Base-by-base conservation (phyloP, 2,797 vertebrate species). In the Labeo calbasu region DNA sequence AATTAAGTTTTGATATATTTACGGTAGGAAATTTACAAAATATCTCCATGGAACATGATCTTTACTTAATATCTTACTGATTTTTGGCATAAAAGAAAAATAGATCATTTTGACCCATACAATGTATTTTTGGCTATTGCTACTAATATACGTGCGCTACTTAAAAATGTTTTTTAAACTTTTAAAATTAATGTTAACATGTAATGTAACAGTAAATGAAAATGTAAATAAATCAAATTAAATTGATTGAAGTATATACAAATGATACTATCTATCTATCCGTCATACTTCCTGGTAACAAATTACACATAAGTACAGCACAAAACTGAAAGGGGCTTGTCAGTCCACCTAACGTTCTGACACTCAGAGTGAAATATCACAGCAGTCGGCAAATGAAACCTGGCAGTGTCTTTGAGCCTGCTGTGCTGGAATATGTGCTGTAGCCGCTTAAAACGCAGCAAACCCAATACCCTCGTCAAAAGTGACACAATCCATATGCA, bases 381-480 rank as follows among this genome's bases (percentile, higher is more conserved):
- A 53, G 59, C 11, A 43, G 82, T 17, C 48, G 11, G 55, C 43
- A 86, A 86, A 85, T 81, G 40, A 73, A 50, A 82, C 50, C 25
- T 70, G 70, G 55, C 40, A 14, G 46, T 21, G 36, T 63, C 8
- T 81, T 48, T 84, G 36, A 48, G 57, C 79, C 76, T 73, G 66
- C 36, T 69, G 63, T 83, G 40, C 75, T 76, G 77, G 73, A 23
- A 80, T 73, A 81, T 68, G 57, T 40, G 55, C 28, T 81, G 69
- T 15, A 59, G 61, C 46, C 55, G 25, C 17, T 28, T 69, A 65
- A 59, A 77, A 86, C 77, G 78, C 48, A 43, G 72, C 63, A 57
- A 85, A 81, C 73, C 77, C 53, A 78, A 82, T 83, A 73, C 82
- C 79, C 50, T 83, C 32, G 83, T 81, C 77, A 86, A 81, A 89